Evolutionary conservation across 2,888 invertebrate genomes (phyloP), one percentile per base, ranked within the genome.

Genomic region (Leucoptera coffeella): DNA sequence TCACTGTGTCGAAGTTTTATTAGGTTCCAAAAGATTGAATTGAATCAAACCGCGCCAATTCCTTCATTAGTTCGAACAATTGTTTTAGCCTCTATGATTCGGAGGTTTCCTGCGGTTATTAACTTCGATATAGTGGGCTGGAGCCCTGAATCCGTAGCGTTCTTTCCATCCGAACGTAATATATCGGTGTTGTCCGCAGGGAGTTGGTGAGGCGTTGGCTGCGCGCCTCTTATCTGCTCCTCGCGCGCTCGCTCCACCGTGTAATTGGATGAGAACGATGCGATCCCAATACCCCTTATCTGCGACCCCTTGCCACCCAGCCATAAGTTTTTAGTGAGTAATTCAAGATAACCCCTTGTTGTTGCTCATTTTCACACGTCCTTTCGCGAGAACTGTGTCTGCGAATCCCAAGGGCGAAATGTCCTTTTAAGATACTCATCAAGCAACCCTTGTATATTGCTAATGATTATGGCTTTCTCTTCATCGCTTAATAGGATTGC

Each of bases 331-430:
- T 67, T 67, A 67, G 67, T 65, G 67, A 67, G 67, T 65, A 67
- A 67, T 69, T 67, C 61, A 64, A 67, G 67, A 69, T 69, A 69
- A 67, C 67, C 69, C 67, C 65, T 67, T 67, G 59, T 65, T 65
- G 67, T 65, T 65, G 65, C 64, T 69, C 67, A 69, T 67, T 69
- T 69, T 69, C 67, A 69, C 69, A 69, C 67, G 67, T 69, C 67
- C 69, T 67, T 67, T 61, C 60, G 62, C 69, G 69, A 69, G 67
- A 69, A 69, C 69, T 67, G 69, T n/a, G n/a, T n/a, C n/a, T n/a
- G n/a, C n/a, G n/a, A n/a, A n/a, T n/a, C 8, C 15, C 21, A 26
- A n/a, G 52, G 50, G 52, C 55, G 45, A 14, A 58, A 59, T 54
- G 60, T 60, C 62, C 60, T 53, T 62, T 60, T 62, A 65, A 64